A percentile compares a stretch with the other conserved stretches of the same genome.
These are phyloP conservation scores for Melanotaenia pygmaea DNA, from an alignment of 2,797 vertebrate species.

Conservation along the genomic window DNA sequence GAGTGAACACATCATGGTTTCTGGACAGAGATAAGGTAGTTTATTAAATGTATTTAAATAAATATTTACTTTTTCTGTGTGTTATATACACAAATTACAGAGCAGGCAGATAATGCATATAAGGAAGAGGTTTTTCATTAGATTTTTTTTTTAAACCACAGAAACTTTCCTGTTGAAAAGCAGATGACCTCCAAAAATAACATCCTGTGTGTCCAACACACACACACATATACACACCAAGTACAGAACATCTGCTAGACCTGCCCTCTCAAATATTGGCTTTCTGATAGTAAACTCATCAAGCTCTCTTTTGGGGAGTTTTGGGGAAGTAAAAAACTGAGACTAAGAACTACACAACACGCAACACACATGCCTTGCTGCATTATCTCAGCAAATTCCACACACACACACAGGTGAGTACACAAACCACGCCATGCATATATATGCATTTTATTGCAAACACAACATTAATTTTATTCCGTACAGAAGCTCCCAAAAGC, in stretches of 20 bases:
- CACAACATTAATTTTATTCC: conserved; percentile 37
- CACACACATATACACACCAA: conserved; percentile 9
- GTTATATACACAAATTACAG: not conserved
- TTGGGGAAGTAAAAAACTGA: conserved; percentile 28
- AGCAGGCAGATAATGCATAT: conserved; percentile 5
- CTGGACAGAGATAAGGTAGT: not conserved
- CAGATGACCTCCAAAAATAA: conserved; percentile 41
- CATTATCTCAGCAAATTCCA: conserved; percentile 20
- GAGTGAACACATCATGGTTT: not conserved
- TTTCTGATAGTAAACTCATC: conserved; percentile 52
- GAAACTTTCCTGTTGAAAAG: conserved; percentile 39
- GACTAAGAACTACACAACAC: conserved; percentile 14
- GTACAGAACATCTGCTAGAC: conserved; percentile 59
- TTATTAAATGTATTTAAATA: not conserved
- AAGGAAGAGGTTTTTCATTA: conserved; percentile 17
- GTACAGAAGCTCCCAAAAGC: conserved; percentile 44
- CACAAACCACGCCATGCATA: conserved; percentile 30
- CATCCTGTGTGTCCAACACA: conserved; percentile 21
- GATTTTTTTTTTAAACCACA: conserved; percentile 25
- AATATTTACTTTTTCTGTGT: not conserved
- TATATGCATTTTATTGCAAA: conserved; percentile 46
- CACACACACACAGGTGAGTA: conserved; percentile 22
- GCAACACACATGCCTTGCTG: conserved; percentile 39
- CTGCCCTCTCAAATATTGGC: conserved; percentile 63
- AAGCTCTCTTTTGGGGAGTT: conserved; percentile 54